Conservation (phyloP, 2,113 vertebrate species). For the Takifugu flavidus region DNA sequence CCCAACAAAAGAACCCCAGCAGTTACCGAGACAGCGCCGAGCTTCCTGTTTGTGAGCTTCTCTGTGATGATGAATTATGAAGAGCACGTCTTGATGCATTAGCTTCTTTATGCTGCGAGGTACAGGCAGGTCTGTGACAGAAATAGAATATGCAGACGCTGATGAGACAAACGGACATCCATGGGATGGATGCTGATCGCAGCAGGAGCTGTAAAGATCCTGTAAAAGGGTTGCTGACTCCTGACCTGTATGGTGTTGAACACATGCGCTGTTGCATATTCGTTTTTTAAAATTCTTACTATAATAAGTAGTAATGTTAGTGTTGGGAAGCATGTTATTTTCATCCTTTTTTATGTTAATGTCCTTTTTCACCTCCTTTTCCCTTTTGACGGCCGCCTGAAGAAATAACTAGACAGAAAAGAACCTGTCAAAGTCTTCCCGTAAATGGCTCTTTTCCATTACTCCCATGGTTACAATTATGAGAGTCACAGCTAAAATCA, state of each 20-base stretch:
- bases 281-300: too few species aligned
- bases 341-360: constrained; percentile 1
- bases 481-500: too few species aligned
- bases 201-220: constrained; percentile 19
- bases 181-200: constrained; percentile 21
- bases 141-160: constrained; percentile 3
- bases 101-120: constrained; percentile 12
- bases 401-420: too few species aligned
- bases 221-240: constrained; percentile 30
- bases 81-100: constrained; percentile 31
- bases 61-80: constrained; percentile 39
- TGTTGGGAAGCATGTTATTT: background rate
- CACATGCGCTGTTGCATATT: too few species aligned
- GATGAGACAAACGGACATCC: constrained; percentile 3
- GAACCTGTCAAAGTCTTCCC: too few species aligned
- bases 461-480: too few species aligned
- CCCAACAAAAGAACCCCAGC: too few species aligned
- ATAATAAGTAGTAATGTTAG: too few species aligned
- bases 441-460: too few species aligned
- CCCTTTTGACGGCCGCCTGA: background rate
- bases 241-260: constrained; percentile 5
- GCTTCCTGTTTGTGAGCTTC: constrained; percentile 21
- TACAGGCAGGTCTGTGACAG: constrained; percentile 20
- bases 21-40: constrained; percentile 15
- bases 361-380: constrained; percentile 19